Percentiles rank a stretch among this genome's conserved stretches.
phyloP scores from a whole-genome alignment of 2,797 vertebrate species.

The Leptoclinus maculatus region DNA sequence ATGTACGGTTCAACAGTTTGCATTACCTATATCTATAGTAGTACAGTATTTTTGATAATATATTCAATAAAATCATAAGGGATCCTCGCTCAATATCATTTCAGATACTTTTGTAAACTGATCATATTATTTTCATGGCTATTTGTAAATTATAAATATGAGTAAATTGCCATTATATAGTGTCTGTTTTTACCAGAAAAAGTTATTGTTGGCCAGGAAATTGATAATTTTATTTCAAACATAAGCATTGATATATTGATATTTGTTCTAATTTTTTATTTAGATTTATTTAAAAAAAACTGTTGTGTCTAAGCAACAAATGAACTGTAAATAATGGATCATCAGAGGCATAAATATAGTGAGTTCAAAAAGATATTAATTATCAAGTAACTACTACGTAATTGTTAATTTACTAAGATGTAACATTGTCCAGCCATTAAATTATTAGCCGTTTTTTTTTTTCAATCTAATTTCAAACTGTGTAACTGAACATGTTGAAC shows the following conservation, averaged over 20 bases:
- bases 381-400: neutral
- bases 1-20: neutral
- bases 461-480: slow-evolving; percentile 4
- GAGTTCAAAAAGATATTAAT: neutral
- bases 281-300: neutral
- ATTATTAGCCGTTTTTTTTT: neutral
- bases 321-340: neutral
- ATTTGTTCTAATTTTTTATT: neutral
- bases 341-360: neutral
- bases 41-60: neutral
- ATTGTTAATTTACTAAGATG: neutral
- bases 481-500: slow-evolving; percentile 31
- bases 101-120: neutral
- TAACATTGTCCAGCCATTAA: neutral
- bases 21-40: neutral
- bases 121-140: neutral
- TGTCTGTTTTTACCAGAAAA: neutral
- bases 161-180: neutral
- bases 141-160: neutral
- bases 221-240: neutral
- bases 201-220: neutral
- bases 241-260: neutral
- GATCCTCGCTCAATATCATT: neutral
- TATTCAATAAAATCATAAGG: too few relatives aligned
- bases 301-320: neutral